Evolutionary conservation across 2,113 vertebrate species (phyloP).

Genomic region (Heteronetta atricapilla): DNA sequence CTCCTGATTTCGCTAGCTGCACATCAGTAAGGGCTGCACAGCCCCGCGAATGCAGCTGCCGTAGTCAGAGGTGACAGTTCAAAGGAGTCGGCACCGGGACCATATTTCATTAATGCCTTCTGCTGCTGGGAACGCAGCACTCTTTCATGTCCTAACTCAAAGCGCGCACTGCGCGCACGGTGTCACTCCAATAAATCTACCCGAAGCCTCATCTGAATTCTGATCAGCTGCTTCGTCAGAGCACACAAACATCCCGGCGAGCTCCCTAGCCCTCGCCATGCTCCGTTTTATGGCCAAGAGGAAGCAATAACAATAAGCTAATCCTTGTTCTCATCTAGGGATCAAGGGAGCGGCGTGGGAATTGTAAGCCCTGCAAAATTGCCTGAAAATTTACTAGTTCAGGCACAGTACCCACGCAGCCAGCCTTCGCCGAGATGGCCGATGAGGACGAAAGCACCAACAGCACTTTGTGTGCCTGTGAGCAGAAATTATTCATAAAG

Average conservation of each 20-base stretch:
- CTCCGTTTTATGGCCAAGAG: background rate
- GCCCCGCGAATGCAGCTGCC: background rate
- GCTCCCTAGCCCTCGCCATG: background rate
- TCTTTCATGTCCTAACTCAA: background rate
- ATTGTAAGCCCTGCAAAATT: background rate
- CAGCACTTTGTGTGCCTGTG: background rate
- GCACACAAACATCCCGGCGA: background rate
- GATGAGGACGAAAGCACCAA: rapidly evolving
- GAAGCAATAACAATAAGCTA: background rate
- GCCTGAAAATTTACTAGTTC: background rate
- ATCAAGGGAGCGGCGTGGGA: background rate
- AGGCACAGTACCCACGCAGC: background rate
- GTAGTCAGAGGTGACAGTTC: slow-evolving; percentile 13
- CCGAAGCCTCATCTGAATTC: background rate
- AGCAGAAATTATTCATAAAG: background rate
- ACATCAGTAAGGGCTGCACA: background rate
- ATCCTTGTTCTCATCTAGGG: background rate
- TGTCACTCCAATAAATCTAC: background rate
- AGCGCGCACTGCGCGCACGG: background rate
- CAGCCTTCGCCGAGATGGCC: rapidly evolving
- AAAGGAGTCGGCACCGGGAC: background rate
- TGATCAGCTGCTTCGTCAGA: background rate
- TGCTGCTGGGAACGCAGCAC: background rate
- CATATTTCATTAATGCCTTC: slow-evolving; percentile 14
- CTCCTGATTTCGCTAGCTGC: background rate